Percentiles rank a stretch among this genome's conserved stretches.
phyloP scores from a whole-genome alignment of 2,888 invertebrate species.

The Sialis fuliginosa region DNA sequence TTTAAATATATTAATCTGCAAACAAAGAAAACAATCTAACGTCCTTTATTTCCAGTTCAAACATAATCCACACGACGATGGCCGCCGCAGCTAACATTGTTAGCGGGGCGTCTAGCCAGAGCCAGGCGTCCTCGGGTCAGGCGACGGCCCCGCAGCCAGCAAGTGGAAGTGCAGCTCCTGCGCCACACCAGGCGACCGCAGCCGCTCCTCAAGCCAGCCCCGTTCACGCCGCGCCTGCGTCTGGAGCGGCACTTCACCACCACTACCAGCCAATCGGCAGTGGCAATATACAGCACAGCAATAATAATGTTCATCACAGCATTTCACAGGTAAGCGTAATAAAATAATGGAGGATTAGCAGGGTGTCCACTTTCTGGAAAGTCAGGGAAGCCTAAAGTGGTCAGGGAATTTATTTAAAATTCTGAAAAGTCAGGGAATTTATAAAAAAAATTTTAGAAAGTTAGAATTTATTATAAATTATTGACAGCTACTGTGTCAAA shows the following conservation, averaged over 20 bases:
- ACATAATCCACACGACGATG: conserved; percentile 5
- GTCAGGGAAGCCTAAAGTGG: too few relatives aligned
- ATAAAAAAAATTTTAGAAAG: not conserved
- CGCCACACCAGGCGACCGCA: not conserved
- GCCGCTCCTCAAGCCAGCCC: conserved; percentile 3
- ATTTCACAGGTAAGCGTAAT: not conserved
- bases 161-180: not conserved
- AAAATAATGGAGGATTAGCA: too few relatives aligned
- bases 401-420: not conserved
- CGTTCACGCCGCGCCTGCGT: not conserved
- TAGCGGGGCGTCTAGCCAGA: too few relatives aligned
- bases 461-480: too few relatives aligned
- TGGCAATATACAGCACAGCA: conserved; percentile 3
- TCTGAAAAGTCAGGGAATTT: not conserved
- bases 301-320: conserved; percentile 3
- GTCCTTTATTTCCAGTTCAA: not conserved
- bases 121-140: too few relatives aligned
- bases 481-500: too few relatives aligned
- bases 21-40: too few relatives aligned
- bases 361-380: too few relatives aligned
- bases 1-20: too few relatives aligned
- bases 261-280: not conserved
- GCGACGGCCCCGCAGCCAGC: too few relatives aligned
- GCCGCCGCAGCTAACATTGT: not conserved
- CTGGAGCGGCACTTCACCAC: not conserved